phyloP scores from a whole-genome alignment of 2,797 vertebrate species.

The Gambusia yucatana region DNA sequence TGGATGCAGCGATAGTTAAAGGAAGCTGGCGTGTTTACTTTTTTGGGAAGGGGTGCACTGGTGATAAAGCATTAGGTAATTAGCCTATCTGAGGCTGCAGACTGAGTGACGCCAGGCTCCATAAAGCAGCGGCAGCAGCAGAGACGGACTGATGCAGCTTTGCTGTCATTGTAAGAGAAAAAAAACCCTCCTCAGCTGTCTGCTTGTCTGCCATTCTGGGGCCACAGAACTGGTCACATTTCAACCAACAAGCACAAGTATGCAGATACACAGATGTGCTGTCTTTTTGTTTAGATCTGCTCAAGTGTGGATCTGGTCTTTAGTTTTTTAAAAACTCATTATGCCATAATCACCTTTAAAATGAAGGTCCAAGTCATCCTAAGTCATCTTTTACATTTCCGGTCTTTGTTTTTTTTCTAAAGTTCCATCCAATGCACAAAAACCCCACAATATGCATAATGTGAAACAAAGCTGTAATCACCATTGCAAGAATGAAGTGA shows the following conservation, averaged over 20 bases:
- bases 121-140: constrained; percentile 58
- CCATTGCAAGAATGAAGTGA: constrained; percentile 1
- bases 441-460: background rate
- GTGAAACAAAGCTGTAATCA: background rate
- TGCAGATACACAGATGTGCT: background rate
- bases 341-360: background rate
- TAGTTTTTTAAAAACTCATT: background rate
- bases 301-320: background rate
- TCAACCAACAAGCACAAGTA: constrained; percentile 2
- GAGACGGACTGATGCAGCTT: constrained; percentile 67
- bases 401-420: background rate
- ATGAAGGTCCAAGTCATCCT: background rate
- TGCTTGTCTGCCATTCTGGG: constrained; percentile 30
- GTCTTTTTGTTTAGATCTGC: background rate
- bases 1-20: constrained; percentile 45
- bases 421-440: background rate
- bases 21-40: constrained; percentile 76
- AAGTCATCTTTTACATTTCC: background rate
- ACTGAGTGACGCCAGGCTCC: constrained; percentile 90
- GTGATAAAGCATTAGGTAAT: constrained; percentile 83
- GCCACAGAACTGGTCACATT: constrained; percentile 19
- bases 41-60: constrained; percentile 67
- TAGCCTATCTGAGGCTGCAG: constrained; percentile 85
- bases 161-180: constrained; percentile 60
- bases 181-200: constrained; percentile 48